These are phyloP conservation scores for Stichopus chloronotus DNA, from an alignment of 35 echinoderm and acorn worm species.

Conservation along the genomic window DNA sequence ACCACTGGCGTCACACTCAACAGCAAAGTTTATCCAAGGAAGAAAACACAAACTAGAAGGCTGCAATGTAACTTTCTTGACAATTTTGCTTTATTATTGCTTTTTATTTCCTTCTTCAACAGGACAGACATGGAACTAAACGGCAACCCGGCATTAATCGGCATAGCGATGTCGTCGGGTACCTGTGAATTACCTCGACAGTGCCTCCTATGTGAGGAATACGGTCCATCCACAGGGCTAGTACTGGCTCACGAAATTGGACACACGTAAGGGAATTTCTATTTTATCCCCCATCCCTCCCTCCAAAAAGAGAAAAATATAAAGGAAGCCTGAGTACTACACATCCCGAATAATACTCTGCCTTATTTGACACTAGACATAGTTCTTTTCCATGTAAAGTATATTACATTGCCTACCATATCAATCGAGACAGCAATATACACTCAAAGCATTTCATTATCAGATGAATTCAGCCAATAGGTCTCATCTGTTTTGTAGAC, in stretches of 20 bases:
- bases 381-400: neutral
- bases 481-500: neutral
- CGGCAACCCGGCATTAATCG: neutral
- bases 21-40: too few relatives aligned
- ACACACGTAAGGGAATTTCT: constrained; percentile 5
- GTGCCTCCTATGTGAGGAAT: constrained; percentile 32
- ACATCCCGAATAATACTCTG: neutral
- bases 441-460: too few relatives aligned
- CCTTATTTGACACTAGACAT: neutral
- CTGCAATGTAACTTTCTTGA: too few relatives aligned
- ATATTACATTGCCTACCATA: neutral
- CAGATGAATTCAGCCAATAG: too few relatives aligned
- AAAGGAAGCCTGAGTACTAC: neutral
- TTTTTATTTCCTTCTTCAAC: neutral
- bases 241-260: constrained; percentile 33
- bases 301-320: too few relatives aligned
- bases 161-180: neutral
- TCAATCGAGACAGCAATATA: too few relatives aligned
- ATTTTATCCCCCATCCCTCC: too few relatives aligned
- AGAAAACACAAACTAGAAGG: too few relatives aligned
- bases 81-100: too few relatives aligned
- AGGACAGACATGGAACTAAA: constrained; percentile 23
- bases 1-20: too few relatives aligned
- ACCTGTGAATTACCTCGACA: neutral
- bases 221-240: constrained; percentile 1